These are phyloP conservation scores for Ariolimax columbianus DNA, from an alignment of 2,888 invertebrate species.

Conservation along the genomic window DNA sequence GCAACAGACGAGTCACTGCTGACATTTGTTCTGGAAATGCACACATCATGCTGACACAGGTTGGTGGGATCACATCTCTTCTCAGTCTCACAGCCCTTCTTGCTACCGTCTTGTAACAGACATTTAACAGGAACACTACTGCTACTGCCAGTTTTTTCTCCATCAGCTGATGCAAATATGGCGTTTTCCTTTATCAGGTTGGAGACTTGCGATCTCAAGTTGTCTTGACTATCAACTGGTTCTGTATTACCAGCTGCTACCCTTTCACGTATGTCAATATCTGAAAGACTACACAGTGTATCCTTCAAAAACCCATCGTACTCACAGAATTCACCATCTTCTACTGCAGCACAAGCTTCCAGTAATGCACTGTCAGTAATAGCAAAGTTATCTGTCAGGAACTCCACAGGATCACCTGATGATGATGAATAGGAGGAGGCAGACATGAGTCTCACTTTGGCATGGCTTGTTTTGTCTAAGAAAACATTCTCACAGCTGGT, in stretches of 20 bases:
- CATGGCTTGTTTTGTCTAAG: constrained; percentile 16
- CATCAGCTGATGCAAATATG: not conserved
- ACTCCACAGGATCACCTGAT: constrained; percentile 18
- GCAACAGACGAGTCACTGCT: constrained; percentile 38
- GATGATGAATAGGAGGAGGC: constrained; percentile 46
- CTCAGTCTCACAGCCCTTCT: not conserved
- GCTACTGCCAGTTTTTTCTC: too few species aligned
- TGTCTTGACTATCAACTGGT: not conserved
- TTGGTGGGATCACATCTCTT: not conserved
- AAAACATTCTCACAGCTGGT: constrained; percentile 49
- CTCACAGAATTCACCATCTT: constrained; percentile 2
- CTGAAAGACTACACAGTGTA: not conserved
- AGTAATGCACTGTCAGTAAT: not conserved
- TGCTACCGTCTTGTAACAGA: not conserved
- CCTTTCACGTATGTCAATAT: constrained; percentile 2
- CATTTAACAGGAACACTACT: not conserved
- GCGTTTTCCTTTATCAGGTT: not conserved
- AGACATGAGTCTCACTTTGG: constrained; percentile 17
- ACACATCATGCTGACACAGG: constrained; percentile 17
- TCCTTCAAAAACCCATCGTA: not conserved
- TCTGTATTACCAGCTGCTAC: not conserved
- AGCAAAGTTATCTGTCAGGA: not conserved
- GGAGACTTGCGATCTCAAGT: not conserved
- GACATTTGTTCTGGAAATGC: constrained; percentile 49
- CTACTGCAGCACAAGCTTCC: constrained; percentile 26